Conservation (phyloP, 2,797 vertebrate species). For the Crypturellus tataupa region DNA sequence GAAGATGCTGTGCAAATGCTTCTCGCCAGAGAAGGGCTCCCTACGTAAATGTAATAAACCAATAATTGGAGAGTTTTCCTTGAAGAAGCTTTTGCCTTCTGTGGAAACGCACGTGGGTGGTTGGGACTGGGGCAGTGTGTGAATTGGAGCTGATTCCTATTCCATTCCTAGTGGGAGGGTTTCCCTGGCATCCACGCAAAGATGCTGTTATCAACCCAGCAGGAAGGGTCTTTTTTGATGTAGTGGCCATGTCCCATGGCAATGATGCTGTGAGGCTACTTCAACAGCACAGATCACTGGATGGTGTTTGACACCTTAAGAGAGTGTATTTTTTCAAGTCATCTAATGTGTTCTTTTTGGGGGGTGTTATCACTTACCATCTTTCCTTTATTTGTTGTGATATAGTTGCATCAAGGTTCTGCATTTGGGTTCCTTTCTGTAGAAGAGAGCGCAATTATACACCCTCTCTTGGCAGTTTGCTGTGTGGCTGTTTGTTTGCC, state of each 20-base stretch:
- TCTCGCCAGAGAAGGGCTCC: neutral
- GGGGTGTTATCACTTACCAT: rapidly evolving
- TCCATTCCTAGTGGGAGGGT: neutral
- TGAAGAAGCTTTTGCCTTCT: neutral
- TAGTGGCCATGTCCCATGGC: rapidly evolving
- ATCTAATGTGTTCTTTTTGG: neutral
- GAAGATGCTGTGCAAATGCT: neutral
- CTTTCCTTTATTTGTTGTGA: neutral
- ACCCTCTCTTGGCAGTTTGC: neutral
- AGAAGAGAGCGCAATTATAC: neutral
- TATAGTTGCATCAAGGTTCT: neutral
- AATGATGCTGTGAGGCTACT: rapidly evolving
- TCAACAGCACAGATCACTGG: rapidly evolving
- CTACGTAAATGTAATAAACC: neutral
- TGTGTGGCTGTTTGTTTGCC: neutral
- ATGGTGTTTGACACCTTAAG: neutral
- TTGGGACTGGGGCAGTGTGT: rapidly evolving
- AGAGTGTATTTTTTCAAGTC: neutral
- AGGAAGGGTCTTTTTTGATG: neutral
- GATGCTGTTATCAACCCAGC: neutral
- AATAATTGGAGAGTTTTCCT: rapidly evolving
- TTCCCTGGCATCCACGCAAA: rapidly evolving
- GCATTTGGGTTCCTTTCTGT: neutral
- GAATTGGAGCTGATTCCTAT: neutral
- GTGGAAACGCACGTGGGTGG: rapidly evolving